Base-by-base conservation (phyloP, 2,797 vertebrate species). In the Meda fulgida region DNA sequence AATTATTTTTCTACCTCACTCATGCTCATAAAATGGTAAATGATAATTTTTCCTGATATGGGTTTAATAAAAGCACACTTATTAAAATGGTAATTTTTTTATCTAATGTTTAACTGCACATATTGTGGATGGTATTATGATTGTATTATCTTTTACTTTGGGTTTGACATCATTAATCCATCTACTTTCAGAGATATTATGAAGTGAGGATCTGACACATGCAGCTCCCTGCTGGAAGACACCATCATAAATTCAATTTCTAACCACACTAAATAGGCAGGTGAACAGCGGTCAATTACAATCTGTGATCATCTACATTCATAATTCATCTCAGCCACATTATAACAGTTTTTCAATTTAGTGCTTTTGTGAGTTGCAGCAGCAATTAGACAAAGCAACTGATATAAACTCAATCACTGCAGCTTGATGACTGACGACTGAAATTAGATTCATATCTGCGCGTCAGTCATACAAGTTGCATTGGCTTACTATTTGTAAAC, bases 201-300 rank as follows among this genome's bases (percentile, higher is more conserved):
- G 78, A 84, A 76, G 81, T 70, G 72, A 78, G 63, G 55, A 78
- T 84, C 58, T 75, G 63, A 83, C 89, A 85, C 66, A 46, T 71
- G 58, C 65, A 21, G 29, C 75, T 86, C 63, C 31, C 55, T 70
- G 78, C 48, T 87, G 86, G 77, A 88, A 87, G 84, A 88, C 58
- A 81, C 71, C 84, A 80, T 78, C 75, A 43, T 84, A 86, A 87
- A 88, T 88, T 89, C 51, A 86, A 85, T 88, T 89, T 87, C 67
- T 58, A 78, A 76, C 43, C 53, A 80, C 80, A 83, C 65, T 78
- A 85, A 89, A 89, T 85, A 87, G 70, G 38, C 81, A 84, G 78
- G 88, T 89, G 86, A 89, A 83, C 78, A 78, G 83, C 46, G 85
- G 86, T 89, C 86, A 90, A 80, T 89, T 87, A 80, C 79, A 85